Evolutionary conservation across 1,140 invertebrate species (phyloP).

Genomic region (Pogonognathellus flavescens): DNA sequence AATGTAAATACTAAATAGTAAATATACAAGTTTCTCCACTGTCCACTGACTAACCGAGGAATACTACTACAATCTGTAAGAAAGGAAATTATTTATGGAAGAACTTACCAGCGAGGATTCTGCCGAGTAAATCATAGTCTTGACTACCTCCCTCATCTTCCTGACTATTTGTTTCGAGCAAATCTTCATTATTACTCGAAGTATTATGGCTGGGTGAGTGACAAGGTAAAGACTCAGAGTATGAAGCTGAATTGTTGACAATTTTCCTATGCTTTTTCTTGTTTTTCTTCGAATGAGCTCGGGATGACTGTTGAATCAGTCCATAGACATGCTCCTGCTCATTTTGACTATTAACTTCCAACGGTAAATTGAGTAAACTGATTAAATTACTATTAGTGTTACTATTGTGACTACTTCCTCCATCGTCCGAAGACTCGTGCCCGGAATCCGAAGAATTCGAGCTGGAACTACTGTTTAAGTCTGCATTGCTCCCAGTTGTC

Average conservation of each 20-base stretch:
- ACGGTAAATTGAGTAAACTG: constrained; percentile 23
- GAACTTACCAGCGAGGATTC: constrained; percentile 28
- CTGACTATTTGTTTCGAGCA: background rate
- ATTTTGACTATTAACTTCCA: constrained; percentile 34
- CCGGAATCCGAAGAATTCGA: constrained; percentile 30
- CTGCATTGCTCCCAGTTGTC: background rate
- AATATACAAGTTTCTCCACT: too few species aligned
- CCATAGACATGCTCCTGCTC: constrained; percentile 24
- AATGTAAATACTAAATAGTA: too few species aligned
- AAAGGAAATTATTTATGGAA: background rate
- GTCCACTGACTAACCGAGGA: too few species aligned
- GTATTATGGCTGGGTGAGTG: too few species aligned
- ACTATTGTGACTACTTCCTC: background rate
- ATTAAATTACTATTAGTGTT: constrained; percentile 27
- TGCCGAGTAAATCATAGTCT: constrained; percentile 26
- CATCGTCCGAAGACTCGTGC: constrained; percentile 26
- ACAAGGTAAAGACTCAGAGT: background rate
- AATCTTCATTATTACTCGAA: background rate
- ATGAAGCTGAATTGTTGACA: background rate
- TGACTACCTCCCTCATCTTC: background rate
- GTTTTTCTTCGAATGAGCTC: constrained; percentile 10
- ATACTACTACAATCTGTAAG: too few species aligned
- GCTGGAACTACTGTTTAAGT: background rate
- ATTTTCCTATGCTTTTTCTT: constrained; percentile 33
- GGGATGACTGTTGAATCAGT: constrained; percentile 22